phyloP scores from a whole-genome alignment of 2,888 invertebrate genomes.

The Conops quadrifasciatus region DNA sequence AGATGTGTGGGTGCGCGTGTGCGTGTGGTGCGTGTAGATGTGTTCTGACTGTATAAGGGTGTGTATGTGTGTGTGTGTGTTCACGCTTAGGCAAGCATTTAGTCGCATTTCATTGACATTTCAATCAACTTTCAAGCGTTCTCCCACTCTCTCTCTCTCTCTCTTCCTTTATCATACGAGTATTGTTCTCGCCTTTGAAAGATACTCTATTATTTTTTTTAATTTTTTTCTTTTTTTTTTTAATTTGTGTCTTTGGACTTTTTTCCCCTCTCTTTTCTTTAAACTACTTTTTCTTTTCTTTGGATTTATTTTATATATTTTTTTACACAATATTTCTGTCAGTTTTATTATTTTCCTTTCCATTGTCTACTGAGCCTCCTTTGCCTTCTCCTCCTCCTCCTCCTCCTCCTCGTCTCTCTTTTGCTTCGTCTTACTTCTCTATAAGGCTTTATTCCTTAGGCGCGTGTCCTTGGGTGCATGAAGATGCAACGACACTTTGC shows the following conservation, averaged over 20 bases:
- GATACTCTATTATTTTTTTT: neutral
- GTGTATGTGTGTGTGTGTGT: neutral
- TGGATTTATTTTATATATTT: too few species aligned
- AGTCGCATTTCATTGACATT: slow-evolving; percentile 24
- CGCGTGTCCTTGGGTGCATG: neutral
- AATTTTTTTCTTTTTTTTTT: neutral
- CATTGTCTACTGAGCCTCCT: too few species aligned
- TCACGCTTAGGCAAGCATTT: slow-evolving; percentile 15
- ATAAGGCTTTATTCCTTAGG: neutral
- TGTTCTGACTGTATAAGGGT: neutral
- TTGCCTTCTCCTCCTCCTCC: neutral
- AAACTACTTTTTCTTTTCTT: neutral
- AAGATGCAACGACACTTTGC: neutral
- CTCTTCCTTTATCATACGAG: neutral
- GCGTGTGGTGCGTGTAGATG: neutral
- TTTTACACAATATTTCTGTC: too few species aligned
- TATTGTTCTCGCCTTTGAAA: neutral
- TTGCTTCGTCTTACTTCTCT: neutral
- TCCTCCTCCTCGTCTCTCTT: neutral
- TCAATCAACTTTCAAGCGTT: slow-evolving; percentile 14
- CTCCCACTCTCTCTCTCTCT: neutral
- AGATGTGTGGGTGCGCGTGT: neutral
- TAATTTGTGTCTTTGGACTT: neutral
- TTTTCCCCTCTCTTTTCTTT: neutral
- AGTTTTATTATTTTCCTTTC: too few species aligned